These are phyloP conservation scores for Drosophila ironensis DNA, from an alignment of 1,140 invertebrate species.

Conservation along the genomic window DNA sequence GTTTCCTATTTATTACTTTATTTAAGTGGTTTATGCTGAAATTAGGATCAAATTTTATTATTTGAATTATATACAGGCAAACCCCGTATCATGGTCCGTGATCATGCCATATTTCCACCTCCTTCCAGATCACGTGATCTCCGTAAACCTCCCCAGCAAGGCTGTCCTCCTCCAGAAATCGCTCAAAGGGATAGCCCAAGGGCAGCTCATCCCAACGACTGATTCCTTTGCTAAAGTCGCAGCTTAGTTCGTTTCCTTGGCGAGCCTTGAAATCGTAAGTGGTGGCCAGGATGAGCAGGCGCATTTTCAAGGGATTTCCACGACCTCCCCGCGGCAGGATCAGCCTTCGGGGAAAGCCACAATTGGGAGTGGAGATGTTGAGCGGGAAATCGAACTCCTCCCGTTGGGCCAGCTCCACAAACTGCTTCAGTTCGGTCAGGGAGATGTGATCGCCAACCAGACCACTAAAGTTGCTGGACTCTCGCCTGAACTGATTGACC, in stretches of 20 bases:
- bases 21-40: too few relatives aligned
- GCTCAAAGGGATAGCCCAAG: slow-evolving; percentile 46
- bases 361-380: slow-evolving; percentile 46
- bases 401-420: slow-evolving; percentile 33
- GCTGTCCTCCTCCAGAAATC: not conserved
- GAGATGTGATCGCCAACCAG: slow-evolving; percentile 36
- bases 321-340: slow-evolving; percentile 29
- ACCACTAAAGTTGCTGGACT: slow-evolving; percentile 27
- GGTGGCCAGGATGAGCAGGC: slow-evolving; percentile 31
- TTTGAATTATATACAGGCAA: too few relatives aligned
- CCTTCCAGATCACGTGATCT: slow-evolving; percentile 18
- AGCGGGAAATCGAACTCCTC: slow-evolving; percentile 42
- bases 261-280: slow-evolving; percentile 36
- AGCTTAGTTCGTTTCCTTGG: slow-evolving; percentile 33
- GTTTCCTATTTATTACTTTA: not conserved
- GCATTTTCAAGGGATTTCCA: slow-evolving; percentile 5
- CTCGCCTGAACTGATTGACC: slow-evolving; percentile 26
- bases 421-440: slow-evolving; percentile 46
- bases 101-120: slow-evolving; percentile 28
- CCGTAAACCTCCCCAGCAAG: not conserved
- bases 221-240: slow-evolving; percentile 42
- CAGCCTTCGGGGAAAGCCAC: slow-evolving; percentile 47
- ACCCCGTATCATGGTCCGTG: too few relatives aligned
- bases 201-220: slow-evolving; percentile 51
- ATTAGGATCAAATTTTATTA: too few relatives aligned